Evolutionary conservation across 2,797 vertebrate genomes (phyloP).

Genomic region (Macrochelys suwanniensis): DNA sequence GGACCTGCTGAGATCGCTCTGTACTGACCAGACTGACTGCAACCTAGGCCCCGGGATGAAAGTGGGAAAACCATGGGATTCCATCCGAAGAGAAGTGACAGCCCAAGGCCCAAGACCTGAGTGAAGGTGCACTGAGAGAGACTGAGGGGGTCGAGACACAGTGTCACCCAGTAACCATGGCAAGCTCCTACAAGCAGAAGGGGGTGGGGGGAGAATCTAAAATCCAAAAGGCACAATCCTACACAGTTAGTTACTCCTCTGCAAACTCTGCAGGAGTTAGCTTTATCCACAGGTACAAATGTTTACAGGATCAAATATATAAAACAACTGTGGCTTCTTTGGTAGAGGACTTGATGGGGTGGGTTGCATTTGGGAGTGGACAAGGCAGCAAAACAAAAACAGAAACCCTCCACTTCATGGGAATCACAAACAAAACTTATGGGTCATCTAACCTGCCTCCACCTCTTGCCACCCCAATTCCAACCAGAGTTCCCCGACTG

Average conservation of each 20-base stretch:
- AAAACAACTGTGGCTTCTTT: neutral
- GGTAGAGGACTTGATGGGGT: neutral
- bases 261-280: neutral
- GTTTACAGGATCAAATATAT: neutral
- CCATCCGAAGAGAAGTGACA: neutral
- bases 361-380: neutral
- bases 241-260: neutral
- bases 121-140: neutral
- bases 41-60: neutral
- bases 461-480: neutral
- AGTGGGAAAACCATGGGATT: neutral
- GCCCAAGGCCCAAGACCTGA: neutral
- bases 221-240: neutral
- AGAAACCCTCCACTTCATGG: neutral
- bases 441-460: neutral
- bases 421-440: neutral
- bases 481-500: neutral
- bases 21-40: too few relatives aligned
- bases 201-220: neutral
- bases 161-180: neutral
- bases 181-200: neutral
- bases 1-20: fast-evolving
- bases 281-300: neutral
- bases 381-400: neutral
- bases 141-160: neutral